Evolutionary conservation across 1,140 invertebrate species (phyloP).

Genomic region (Bombus waltoni): DNA sequence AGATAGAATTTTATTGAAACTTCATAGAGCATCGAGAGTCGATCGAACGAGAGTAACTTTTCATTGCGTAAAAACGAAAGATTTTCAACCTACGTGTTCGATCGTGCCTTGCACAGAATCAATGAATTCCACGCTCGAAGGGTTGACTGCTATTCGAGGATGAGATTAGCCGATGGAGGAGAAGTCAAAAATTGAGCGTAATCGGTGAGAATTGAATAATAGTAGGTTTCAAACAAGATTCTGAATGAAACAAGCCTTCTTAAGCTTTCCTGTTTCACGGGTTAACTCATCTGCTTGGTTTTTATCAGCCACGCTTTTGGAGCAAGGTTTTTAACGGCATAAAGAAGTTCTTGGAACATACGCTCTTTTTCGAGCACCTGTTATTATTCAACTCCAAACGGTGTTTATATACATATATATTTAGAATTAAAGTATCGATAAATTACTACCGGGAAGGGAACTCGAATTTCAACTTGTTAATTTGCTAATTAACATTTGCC

Average conservation of each 20-base stretch:
- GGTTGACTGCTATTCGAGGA: not conserved
- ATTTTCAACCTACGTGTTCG: not conserved
- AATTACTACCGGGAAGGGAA: not conserved
- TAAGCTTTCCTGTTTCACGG: not conserved
- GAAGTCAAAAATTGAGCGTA: conserved; percentile 1
- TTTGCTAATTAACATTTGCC: not conserved
- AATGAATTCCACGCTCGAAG: not conserved
- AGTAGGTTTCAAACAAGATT: not conserved
- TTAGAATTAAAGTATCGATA: not conserved
- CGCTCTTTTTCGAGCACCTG: not conserved
- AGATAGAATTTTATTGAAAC: not conserved
- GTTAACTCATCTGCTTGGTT: conserved; percentile 26
- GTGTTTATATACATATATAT: not conserved
- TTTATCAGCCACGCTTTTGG: conserved; percentile 27
- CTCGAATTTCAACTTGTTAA: not conserved
- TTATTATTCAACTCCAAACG: not conserved
- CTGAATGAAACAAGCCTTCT: conserved; percentile 27
- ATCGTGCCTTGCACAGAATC: not conserved
- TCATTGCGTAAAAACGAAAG: not conserved
- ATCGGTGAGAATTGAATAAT: not conserved
- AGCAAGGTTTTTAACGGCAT: conserved; percentile 16
- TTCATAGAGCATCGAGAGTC: not conserved
- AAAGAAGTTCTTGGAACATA: conserved; percentile 19
- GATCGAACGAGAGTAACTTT: not conserved
- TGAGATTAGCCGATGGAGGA: not conserved